Percentiles rank a stretch among this genome's conserved stretches.
phyloP scores from a whole-genome alignment of 2,888 invertebrate species.

The Diaphora mendica region DNA sequence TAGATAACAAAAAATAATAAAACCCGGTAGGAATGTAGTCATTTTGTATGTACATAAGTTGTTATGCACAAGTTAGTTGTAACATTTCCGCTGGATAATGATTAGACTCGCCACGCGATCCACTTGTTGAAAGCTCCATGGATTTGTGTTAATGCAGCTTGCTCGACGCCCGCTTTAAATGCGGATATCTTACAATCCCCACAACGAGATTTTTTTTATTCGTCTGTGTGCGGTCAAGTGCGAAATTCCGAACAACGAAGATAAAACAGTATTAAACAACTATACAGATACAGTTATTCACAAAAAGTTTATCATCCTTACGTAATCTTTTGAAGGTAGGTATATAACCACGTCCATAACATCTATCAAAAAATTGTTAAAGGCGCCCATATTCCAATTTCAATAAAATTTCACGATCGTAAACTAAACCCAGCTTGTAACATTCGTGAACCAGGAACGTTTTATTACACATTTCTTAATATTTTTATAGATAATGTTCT shows the following conservation, averaged over 20 bases:
- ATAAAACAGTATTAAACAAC: constrained; percentile 36
- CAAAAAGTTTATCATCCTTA: constrained; percentile 41
- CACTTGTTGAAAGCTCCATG: constrained; percentile 58
- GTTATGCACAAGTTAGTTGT: constrained; percentile 33
- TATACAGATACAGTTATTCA: constrained; percentile 28
- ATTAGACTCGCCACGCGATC: constrained; percentile 53
- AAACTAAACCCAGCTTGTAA: constrained; percentile 62
- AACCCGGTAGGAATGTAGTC: not conserved
- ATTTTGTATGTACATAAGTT: constrained; percentile 8
- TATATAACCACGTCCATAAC: constrained; percentile 50
- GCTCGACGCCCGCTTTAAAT: constrained; percentile 53
- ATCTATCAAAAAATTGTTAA: constrained; percentile 59
- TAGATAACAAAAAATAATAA: constrained; percentile 4
- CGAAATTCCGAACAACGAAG: constrained; percentile 71
- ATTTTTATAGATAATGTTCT: constrained; percentile 74
- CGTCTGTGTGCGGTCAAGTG: constrained; percentile 64
- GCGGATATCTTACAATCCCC: constrained; percentile 66
- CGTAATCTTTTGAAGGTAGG: constrained; percentile 48
- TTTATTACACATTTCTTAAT: constrained; percentile 69
- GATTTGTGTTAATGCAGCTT: constrained; percentile 55
- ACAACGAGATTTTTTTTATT: constrained; percentile 60
- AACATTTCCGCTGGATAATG: constrained; percentile 56
- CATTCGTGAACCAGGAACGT: constrained; percentile 58
- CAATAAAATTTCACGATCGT: constrained; percentile 65
- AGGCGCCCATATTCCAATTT: constrained; percentile 67